Evolutionary conservation across 2,888 invertebrate genomes (phyloP).

Genomic region (Dasysyrphus albostriatus): DNA sequence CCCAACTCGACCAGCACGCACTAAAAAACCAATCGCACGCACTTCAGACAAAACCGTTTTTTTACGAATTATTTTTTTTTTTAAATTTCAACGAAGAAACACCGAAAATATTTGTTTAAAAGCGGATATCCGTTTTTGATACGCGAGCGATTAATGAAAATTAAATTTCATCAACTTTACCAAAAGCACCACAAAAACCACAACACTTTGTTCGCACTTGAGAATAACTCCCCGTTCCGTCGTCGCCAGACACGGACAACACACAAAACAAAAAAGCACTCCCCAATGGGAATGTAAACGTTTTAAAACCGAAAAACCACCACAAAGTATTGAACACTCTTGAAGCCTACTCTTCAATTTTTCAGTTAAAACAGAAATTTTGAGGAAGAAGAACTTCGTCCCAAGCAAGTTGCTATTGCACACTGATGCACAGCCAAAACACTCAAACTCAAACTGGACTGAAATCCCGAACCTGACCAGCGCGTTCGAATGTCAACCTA

Average conservation of each 20-base stretch:
- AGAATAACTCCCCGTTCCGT: background rate
- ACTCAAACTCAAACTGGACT: conserved; percentile 43
- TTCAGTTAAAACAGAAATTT: conserved; percentile 15
- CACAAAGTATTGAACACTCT: conserved; percentile 39
- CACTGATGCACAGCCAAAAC: conserved; percentile 3
- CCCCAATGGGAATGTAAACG: conserved; percentile 22
- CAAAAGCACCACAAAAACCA: conserved; percentile 47
- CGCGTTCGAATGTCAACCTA: conserved; percentile 71
- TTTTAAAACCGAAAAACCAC: conserved; percentile 31
- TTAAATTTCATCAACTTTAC: conserved; percentile 49
- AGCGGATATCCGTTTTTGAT: conserved; percentile 10
- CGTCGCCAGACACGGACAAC: background rate
- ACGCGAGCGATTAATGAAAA: conserved; percentile 26
- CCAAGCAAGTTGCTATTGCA: conserved; percentile 25
- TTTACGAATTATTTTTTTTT: conserved; percentile 6
- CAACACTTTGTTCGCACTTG: conserved; percentile 56
- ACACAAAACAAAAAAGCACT: background rate
- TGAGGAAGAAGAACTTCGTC: conserved; percentile 42
- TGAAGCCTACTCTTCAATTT: background rate
- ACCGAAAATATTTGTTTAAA: conserved; percentile 1
- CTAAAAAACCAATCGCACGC: background rate
- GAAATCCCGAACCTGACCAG: conserved; percentile 60
- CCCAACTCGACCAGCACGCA: conserved; percentile 18
- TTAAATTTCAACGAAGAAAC: background rate
- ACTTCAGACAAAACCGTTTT: conserved; percentile 2